Conservation (phyloP, 2,888 invertebrate species). For the Catocala fraxini region DNA sequence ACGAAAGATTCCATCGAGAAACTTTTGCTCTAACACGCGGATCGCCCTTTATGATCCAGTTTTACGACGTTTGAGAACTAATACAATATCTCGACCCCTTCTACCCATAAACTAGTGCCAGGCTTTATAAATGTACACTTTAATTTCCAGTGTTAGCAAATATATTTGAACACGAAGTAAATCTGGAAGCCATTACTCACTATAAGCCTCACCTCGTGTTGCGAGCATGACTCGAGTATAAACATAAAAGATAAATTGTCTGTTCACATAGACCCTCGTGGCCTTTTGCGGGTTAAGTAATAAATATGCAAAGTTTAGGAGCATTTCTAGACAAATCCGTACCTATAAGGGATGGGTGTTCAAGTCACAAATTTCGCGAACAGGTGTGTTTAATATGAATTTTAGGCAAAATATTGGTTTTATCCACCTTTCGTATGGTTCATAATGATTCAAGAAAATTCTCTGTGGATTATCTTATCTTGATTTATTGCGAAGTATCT, state of each 20-base stretch:
- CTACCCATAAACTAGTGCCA: constrained; percentile 39
- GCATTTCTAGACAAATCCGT: constrained; percentile 76
- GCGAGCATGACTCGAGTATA: constrained; percentile 56
- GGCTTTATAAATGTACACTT: constrained; percentile 46
- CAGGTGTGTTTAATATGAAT: constrained; percentile 79
- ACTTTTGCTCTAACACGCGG: constrained; percentile 6
- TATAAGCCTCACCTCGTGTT: constrained; percentile 57
- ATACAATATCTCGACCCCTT: constrained; percentile 36
- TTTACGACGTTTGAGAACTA: constrained; percentile 45
- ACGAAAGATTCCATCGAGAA: constrained; percentile 2
- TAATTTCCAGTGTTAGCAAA: constrained; percentile 55
- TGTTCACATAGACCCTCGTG: constrained; percentile 57
- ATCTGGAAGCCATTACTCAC: constrained; percentile 60
- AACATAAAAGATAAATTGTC: constrained; percentile 59
- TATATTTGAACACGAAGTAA: constrained; percentile 52
- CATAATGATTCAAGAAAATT: constrained; percentile 48
- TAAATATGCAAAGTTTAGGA: constrained; percentile 81
- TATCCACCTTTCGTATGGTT: constrained; percentile 46
- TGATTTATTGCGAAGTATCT: constrained; percentile 27
- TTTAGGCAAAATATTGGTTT: constrained; percentile 72
- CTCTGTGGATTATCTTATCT: constrained; percentile 28
- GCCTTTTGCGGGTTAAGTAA: constrained; percentile 67
- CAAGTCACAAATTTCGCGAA: constrained; percentile 66
- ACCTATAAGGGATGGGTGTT: constrained; percentile 72
- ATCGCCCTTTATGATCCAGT: constrained; percentile 34